Percentiles rank a stretch among this genome's conserved stretches.
phyloP scores from a whole-genome alignment of 92 coral and sea anemone genomes.

The Nematostella vectensis region DNA sequence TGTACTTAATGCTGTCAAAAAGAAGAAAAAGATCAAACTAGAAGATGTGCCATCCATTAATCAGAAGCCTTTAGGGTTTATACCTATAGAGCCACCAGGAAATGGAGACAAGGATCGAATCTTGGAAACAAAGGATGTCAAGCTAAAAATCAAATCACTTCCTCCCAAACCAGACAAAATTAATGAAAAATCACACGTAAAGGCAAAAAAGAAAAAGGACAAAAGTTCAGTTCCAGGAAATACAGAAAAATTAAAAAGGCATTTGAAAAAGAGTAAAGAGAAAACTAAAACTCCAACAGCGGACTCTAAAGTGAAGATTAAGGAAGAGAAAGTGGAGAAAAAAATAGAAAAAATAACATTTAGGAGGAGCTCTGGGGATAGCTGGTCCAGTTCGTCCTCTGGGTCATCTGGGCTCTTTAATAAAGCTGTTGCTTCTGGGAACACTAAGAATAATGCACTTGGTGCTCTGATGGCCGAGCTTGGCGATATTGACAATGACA shows the following conservation, averaged over 20 bases:
- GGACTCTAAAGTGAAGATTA: no score
- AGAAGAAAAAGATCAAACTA: constrained; percentile 45
- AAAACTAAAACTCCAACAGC: constrained; percentile 20
- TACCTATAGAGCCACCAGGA: constrained; percentile 46
- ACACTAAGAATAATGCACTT: constrained; percentile 58
- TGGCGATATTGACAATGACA: constrained; percentile 56
- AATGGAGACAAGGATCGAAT: constrained; percentile 37
- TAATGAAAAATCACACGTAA: constrained; percentile 10
- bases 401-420: constrained; percentile 38
- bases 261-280: constrained; percentile 18
- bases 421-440: constrained; percentile 1
- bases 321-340: constrained; percentile 45
- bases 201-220: constrained; percentile 25
- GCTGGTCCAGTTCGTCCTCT: constrained; percentile 83
- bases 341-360: constrained; percentile 72
- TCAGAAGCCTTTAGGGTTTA: constrained; percentile 44
- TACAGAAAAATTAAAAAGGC: no score
- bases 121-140: constrained; percentile 66
- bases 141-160: constrained; percentile 70
- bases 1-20: constrained; percentile 22
- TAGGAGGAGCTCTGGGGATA: constrained; percentile 88
- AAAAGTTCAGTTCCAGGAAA: constrained; percentile 13
- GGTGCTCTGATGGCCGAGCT: constrained; percentile 77
- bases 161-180: constrained; percentile 11
- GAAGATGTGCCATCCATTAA: constrained; percentile 13